Evolutionary conservation across 2,113 vertebrate species (phyloP).

Genomic region (Capreolus pygargus): DNA sequence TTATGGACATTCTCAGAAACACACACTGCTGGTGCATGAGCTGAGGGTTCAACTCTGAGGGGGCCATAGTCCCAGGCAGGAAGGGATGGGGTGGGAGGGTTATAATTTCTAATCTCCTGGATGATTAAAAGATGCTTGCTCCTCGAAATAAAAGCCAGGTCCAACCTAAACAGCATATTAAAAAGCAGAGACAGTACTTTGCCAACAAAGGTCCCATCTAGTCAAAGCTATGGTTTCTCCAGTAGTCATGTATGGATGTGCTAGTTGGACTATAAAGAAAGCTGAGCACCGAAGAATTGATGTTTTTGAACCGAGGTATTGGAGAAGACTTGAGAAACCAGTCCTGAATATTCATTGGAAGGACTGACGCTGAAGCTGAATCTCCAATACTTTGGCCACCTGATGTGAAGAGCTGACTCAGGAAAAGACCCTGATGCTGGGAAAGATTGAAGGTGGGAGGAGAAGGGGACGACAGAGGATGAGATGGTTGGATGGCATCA

Average conservation of each 20-base stretch:
- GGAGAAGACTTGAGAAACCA: not conserved
- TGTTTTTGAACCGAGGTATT: not conserved
- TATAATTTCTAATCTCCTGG: not conserved
- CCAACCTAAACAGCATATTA: not conserved
- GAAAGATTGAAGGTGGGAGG: not conserved
- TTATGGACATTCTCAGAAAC: not conserved
- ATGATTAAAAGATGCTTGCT: not conserved
- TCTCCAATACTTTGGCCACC: not conserved
- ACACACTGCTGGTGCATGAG: no score
- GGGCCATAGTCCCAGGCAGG: not conserved
- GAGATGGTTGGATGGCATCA: not conserved
- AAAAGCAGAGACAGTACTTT: not conserved
- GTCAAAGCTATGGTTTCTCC: not conserved
- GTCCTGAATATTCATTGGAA: not conserved
- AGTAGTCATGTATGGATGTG: not conserved
- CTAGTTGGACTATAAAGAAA: not conserved
- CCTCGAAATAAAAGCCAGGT: not conserved
- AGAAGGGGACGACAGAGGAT: not conserved
- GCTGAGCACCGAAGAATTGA: fast-evolving
- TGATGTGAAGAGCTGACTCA: not conserved
- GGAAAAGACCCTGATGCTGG: not conserved
- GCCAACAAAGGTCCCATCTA: not conserved
- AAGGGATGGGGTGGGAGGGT: not conserved
- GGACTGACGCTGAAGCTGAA: not conserved
- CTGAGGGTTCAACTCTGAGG: fast-evolving